Evolutionary conservation across 2,888 invertebrate species (phyloP).

Genomic region (Tortrix viridana): DNA sequence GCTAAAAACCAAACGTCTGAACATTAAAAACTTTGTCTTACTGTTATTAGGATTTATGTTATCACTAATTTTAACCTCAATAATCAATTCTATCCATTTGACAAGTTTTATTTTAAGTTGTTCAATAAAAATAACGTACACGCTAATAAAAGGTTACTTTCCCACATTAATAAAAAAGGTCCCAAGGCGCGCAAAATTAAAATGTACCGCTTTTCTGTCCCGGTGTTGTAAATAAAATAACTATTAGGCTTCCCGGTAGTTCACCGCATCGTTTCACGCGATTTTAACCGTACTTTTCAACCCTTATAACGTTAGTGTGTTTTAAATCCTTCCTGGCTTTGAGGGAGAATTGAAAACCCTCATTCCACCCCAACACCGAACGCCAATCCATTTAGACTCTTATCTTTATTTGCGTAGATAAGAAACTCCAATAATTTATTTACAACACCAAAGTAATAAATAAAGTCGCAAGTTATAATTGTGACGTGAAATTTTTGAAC

Average conservation of each 20-base stretch:
- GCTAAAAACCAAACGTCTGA: too few species aligned
- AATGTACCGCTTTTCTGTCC: conserved; percentile 16
- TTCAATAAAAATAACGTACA: too few species aligned
- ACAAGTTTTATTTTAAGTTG: too few species aligned
- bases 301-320: conserved; percentile 16
- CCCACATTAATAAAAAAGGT: neutral
- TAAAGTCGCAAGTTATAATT: conserved; percentile 19
- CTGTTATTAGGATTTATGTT: too few species aligned
- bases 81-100: too few species aligned
- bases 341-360: conserved; percentile 37
- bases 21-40: too few species aligned
- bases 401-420: conserved; percentile 40
- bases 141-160: too few species aligned
- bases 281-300: conserved; percentile 15
- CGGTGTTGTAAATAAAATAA: conserved; percentile 25
- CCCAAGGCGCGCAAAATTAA: conserved; percentile 8
- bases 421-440: conserved; percentile 45
- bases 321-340: conserved; percentile 31
- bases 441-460: conserved; percentile 34
- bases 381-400: conserved; percentile 46
- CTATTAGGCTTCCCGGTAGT: conserved; percentile 23
- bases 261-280: conserved; percentile 26
- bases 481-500: conserved; percentile 22
- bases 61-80: too few species aligned
- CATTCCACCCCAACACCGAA: conserved; percentile 22